These are phyloP conservation scores for Acanthis flammea DNA, from an alignment of 2,797 vertebrate species.

Conservation along the genomic window DNA sequence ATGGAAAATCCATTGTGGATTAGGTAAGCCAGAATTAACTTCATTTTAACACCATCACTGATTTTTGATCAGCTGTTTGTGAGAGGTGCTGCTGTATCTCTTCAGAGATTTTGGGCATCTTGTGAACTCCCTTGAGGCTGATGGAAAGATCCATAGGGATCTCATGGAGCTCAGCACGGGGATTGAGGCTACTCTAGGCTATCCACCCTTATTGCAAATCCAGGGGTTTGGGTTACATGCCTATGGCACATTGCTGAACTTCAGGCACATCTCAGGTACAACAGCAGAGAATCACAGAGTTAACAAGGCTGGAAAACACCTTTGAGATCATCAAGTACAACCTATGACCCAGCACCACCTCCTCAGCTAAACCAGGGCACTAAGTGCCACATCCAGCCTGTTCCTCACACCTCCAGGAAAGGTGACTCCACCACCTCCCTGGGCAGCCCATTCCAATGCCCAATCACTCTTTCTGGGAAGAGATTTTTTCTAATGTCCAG, in stretches of 20 bases:
- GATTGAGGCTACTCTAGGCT: neutral
- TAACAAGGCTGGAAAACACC: neutral
- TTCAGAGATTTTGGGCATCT: neutral
- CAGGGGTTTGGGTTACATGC: fast-evolving
- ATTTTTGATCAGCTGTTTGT: neutral
- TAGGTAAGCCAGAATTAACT: neutral
- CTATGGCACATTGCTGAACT: neutral
- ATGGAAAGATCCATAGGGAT: neutral
- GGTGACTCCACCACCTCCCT: neutral
- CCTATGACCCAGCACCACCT: no score
- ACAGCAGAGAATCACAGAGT: neutral
- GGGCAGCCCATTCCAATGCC: neutral
- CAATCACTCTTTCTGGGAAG: neutral
- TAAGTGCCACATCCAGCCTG: neutral
- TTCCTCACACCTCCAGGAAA: neutral
- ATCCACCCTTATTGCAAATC: neutral
- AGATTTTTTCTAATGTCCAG: neutral
- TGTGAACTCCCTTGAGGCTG: neutral
- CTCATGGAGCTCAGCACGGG: neutral
- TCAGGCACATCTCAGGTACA: neutral
- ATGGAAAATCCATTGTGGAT: neutral
- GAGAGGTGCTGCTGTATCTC: neutral
- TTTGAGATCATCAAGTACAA: neutral
- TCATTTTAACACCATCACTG: neutral
- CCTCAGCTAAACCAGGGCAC: neutral